Percentiles rank a stretch among this genome's conserved stretches.
phyloP scores from a whole-genome alignment of 2,888 invertebrate species.

The Ferrisia virgata region DNA sequence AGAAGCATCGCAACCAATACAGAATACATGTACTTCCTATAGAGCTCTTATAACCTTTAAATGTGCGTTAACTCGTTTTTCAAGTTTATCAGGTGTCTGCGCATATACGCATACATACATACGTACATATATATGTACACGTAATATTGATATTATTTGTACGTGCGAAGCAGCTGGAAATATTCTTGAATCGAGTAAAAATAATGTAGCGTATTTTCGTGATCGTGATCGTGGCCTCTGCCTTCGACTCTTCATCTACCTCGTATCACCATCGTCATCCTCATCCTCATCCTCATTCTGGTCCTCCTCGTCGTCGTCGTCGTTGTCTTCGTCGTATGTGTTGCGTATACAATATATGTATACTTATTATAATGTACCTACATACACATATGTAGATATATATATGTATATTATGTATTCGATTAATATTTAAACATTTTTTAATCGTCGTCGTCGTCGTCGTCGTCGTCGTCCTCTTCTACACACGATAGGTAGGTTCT shows the following conservation, averaged over 20 bases:
- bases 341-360: no score
- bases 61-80: conserved; percentile 4
- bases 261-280: no score
- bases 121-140: not conserved
- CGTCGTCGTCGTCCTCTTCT: no score
- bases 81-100: conserved; percentile 29
- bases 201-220: not conserved
- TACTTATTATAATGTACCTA: no score
- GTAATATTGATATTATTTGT: not conserved
- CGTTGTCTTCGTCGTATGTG: no score
- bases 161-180: conserved; percentile 3
- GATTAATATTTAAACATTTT: conserved; percentile 1
- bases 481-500: no score
- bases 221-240: not conserved
- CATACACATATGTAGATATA: no score
- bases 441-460: not conserved
- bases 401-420: not conserved
- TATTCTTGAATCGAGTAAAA: conserved; percentile 1
- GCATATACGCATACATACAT: not conserved
- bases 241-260: not conserved
- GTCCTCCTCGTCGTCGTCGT: no score
- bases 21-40: not conserved
- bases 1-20: not conserved
- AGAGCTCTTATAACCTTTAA: not conserved
- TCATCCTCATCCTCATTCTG: no score